Conservation (phyloP, 1,140 invertebrate genomes). For the Atta texana region DNA sequence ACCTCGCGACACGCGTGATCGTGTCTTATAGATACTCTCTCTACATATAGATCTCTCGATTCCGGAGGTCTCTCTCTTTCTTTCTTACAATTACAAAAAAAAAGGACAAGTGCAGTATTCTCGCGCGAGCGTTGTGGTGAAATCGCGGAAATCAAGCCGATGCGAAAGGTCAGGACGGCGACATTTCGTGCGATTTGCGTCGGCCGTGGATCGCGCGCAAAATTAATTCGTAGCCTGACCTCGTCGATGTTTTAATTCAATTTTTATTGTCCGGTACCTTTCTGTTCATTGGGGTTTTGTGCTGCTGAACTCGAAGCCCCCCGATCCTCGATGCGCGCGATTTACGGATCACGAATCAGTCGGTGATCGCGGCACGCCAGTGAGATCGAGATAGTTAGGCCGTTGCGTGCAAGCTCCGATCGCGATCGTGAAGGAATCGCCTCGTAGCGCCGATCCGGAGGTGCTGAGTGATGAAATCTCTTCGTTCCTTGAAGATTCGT, state of each 20-base stretch:
- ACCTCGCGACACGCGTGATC: constrained; percentile 43
- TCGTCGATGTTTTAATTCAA: constrained; percentile 20
- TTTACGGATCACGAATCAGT: constrained; percentile 30
- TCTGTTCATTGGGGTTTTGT: constrained; percentile 25
- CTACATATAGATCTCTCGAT: constrained; percentile 45
- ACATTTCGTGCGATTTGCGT: constrained; percentile 65
- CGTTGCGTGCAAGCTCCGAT: constrained; percentile 65
- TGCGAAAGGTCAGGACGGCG: constrained; percentile 69
- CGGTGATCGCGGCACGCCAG: background rate
- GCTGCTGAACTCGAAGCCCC: background rate
- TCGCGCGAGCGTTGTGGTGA: constrained; percentile 55
- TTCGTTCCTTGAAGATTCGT: constrained; percentile 52
- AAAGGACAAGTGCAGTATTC: constrained; percentile 36
- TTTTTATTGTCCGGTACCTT: constrained; percentile 16
- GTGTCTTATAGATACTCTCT: constrained; percentile 24
- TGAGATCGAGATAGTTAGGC: background rate
- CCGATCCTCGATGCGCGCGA: background rate
- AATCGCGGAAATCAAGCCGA: constrained; percentile 72
- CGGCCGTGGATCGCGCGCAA: constrained; percentile 4
- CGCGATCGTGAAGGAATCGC: constrained; percentile 46
- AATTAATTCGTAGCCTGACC: constrained; percentile 40
- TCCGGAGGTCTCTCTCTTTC: constrained; percentile 1
- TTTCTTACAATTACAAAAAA: constrained; percentile 4
- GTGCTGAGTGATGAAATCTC: constrained; percentile 71
- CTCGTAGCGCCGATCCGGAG: constrained; percentile 59